Conservation (phyloP, 1,140 invertebrate genomes). For the Elysia chlorotica region DNA sequence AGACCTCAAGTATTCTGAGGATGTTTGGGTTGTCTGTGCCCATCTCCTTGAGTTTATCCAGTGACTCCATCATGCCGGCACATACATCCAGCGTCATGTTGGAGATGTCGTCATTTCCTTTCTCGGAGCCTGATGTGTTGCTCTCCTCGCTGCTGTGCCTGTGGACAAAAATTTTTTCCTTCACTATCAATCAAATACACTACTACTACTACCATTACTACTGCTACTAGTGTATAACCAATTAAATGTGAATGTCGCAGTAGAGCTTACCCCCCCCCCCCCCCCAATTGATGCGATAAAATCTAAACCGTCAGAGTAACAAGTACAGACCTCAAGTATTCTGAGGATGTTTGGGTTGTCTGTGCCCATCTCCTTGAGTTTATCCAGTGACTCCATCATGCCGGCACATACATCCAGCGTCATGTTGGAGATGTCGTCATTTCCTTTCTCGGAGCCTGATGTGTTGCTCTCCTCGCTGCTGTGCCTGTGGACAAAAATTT, state of each 20-base stretch:
- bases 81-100: conserved; percentile 18
- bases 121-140: no score
- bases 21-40: conserved; percentile 12
- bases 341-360: conserved; percentile 5
- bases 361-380: conserved; percentile 7
- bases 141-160: no score
- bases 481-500: no score
- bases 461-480: no score
- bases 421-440: conserved; percentile 16
- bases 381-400: conserved; percentile 12
- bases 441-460: no score
- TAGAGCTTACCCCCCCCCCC: background rate
- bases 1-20: conserved; percentile 6
- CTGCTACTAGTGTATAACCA: no score
- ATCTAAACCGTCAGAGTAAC: background rate
- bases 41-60: conserved; percentile 10
- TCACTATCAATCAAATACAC: no score
- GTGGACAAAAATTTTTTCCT: no score
- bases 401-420: conserved; percentile 13
- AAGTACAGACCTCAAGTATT: conserved; percentile 8
- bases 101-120: conserved; percentile 14
- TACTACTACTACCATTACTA: no score
- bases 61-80: conserved; percentile 7
- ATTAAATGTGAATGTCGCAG: no score
- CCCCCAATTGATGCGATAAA: background rate